A percentile compares a stretch with the other conserved stretches of the same genome.
Evolutionary conservation across 2,113 vertebrate genomes (phyloP).

Genomic region (Sinocyclocheilus anophthalmus): DNA sequence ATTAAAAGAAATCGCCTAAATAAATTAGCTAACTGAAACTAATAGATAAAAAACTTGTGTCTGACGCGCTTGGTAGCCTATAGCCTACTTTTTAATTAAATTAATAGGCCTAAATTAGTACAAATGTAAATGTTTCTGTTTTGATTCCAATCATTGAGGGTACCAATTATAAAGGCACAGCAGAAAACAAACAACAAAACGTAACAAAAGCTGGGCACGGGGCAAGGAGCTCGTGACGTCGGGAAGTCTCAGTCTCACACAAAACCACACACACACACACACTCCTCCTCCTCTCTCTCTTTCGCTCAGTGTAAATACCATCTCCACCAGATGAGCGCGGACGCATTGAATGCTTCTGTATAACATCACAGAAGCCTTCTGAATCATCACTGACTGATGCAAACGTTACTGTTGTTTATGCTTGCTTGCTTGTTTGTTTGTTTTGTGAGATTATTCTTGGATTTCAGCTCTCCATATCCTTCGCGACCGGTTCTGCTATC

Average conservation of each 20-base stretch:
- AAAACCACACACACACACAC: neutral
- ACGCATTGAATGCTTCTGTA: constrained; percentile 23
- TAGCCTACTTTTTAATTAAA: neutral
- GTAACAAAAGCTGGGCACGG: constrained; percentile 54
- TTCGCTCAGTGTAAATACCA: constrained; percentile 27
- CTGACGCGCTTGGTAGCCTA: neutral
- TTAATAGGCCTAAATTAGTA: neutral
- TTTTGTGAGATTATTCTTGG: neutral
- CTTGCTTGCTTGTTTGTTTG: neutral
- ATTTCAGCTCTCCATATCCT: neutral
- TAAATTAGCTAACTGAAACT: neutral
- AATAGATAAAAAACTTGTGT: neutral
- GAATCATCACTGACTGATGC: neutral
- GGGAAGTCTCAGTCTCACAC: constrained; percentile 67
- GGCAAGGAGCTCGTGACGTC: constrained; percentile 68
- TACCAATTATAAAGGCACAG: neutral
- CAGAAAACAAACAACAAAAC: too few relatives aligned
- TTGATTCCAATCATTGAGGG: neutral
- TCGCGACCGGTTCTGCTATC: neutral
- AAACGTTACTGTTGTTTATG: neutral
- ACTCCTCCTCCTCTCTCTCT: constrained; percentile 9
- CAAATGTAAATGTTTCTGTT: neutral
- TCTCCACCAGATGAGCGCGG: constrained; percentile 29
- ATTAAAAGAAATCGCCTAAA: too few relatives aligned
- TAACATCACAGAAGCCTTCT: constrained; percentile 24